Evolutionary conservation across 2,113 vertebrate species (phyloP).

Genomic region (Prolemur simus): DNA sequence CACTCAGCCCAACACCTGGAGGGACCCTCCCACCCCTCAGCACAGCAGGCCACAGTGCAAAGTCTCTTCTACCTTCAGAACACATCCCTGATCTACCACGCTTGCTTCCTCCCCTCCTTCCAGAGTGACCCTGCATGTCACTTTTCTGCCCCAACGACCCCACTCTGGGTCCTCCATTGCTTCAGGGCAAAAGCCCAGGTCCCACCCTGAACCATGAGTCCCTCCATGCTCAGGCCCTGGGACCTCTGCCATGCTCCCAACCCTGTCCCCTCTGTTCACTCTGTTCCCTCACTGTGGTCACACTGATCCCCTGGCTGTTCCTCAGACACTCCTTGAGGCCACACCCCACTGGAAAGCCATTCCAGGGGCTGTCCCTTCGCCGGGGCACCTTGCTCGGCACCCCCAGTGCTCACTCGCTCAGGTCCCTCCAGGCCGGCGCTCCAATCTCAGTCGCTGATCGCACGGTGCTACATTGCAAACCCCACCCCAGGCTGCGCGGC

Average conservation of each 20-base stretch:
- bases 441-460: background rate
- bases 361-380: background rate
- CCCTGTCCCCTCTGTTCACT: background rate
- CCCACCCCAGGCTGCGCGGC: no score
- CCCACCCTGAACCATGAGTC: background rate
- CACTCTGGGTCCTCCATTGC: background rate
- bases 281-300: background rate
- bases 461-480: no score
- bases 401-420: no score
- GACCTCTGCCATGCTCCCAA: no score
- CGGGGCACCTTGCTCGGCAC: background rate
- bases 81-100: background rate
- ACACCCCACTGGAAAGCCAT: background rate
- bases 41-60: background rate
- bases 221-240: background rate
- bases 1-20: background rate
- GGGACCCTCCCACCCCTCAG: background rate
- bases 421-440: background rate
- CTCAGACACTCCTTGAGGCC: background rate
- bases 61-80: background rate
- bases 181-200: background rate
- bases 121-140: background rate
- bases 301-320: no score
- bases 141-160: background rate
- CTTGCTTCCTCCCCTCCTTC: background rate